Percentiles rank a stretch among this genome's conserved stretches.
These are phyloP conservation scores for Dorcus hopei DNA, from an alignment of 2,888 invertebrate genomes.

Conservation along the genomic window DNA sequence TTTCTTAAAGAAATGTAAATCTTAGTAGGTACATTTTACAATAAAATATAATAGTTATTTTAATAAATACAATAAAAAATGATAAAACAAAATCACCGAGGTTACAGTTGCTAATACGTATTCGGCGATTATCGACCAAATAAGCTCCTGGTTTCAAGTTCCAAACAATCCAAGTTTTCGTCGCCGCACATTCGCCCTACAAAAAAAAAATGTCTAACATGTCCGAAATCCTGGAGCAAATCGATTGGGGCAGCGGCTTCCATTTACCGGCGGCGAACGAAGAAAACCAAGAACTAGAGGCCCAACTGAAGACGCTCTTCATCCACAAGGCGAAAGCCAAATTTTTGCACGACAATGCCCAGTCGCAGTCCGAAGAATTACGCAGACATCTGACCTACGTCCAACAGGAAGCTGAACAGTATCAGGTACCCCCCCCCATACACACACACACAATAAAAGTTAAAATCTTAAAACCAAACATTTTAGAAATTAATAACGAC, in stretches of 20 bases:
- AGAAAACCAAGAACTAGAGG: conserved; percentile 61
- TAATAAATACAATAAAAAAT: no score
- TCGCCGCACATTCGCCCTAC: no score
- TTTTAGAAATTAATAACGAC: conserved; percentile 62
- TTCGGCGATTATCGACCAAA: no score
- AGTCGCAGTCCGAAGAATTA: conserved; percentile 38
- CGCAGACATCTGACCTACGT: conserved; percentile 54
- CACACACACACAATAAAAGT: background rate
- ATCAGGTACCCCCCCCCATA: conserved; percentile 41
- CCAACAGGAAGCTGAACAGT: conserved; percentile 55
- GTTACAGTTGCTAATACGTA: no score
- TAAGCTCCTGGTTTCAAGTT: no score
- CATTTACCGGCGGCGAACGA: conserved; percentile 76
- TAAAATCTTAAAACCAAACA: background rate
- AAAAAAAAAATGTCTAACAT: no score
- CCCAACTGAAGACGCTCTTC: conserved; percentile 52
- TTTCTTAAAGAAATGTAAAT: no score
- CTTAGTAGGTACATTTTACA: no score
- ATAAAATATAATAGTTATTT: no score
- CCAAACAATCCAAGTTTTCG: no score
- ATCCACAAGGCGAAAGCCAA: conserved; percentile 51
- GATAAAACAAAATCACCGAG: no score
- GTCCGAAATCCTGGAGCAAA: conserved; percentile 59
- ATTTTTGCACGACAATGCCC: conserved; percentile 48
- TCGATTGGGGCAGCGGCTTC: conserved; percentile 76